Conservation (phyloP, 2,113 vertebrate genomes). For the Baryphthengus martii region DNA sequence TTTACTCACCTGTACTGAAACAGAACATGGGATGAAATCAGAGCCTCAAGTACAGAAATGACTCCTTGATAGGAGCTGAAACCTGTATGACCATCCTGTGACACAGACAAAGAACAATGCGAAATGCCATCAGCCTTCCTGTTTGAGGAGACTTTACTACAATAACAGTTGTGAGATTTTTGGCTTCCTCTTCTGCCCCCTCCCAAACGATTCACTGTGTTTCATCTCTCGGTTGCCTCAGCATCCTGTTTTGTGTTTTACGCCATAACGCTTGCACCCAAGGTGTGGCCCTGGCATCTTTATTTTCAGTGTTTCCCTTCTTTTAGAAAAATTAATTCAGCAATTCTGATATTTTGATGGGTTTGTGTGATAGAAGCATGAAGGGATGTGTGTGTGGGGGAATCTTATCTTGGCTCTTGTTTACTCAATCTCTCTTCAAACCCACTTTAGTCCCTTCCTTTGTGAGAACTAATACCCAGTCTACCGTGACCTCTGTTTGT, state of each 20-base stretch:
- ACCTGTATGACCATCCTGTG: not conserved
- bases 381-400: rapidly evolving
- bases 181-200: not conserved
- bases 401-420: not conserved
- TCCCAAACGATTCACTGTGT: not conserved
- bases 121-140: conserved; percentile 28
- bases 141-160: not conserved
- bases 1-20: not conserved
- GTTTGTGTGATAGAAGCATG: not conserved
- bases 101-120: not conserved
- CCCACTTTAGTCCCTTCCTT: not conserved
- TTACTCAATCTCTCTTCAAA: not conserved
- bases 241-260: conserved; percentile 38
- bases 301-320: not conserved
- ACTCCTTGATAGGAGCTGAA: not conserved
- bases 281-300: not conserved
- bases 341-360: not conserved
- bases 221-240: not conserved
- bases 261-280: not conserved
- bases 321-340: not conserved
- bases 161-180: not conserved
- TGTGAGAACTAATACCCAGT: not conserved
- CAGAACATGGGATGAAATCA: not conserved
- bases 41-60: not conserved
- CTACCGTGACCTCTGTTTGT: not conserved